These are phyloP conservation scores for Cyclargus thomasi DNA, from an alignment of 1,140 invertebrate species.

Conservation along the genomic window DNA sequence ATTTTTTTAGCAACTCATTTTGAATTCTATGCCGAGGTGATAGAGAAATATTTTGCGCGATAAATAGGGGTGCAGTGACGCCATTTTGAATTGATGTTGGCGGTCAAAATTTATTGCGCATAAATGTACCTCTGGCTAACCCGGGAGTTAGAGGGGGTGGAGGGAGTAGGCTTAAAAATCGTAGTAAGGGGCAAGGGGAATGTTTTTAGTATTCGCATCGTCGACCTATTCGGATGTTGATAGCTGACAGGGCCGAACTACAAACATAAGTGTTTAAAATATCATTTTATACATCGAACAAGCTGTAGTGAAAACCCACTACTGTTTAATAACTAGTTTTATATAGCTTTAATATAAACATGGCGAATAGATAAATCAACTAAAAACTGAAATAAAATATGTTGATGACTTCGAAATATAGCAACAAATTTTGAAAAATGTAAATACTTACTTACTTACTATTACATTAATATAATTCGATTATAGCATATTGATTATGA, in stretches of 20 bases:
- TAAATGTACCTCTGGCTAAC: constrained; percentile 74
- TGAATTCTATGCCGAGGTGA: constrained; percentile 28
- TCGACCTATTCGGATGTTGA: constrained; percentile 72
- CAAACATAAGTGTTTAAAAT: neutral
- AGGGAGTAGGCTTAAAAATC: constrained; percentile 71
- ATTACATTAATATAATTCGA: too few relatives aligned
- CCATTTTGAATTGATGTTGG: constrained; percentile 58
- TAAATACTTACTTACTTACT: too few relatives aligned
- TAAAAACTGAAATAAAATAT: too few relatives aligned
- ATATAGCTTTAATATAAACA: too few relatives aligned
- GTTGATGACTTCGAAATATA: too few relatives aligned
- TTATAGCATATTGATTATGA: too few relatives aligned
- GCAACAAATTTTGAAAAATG: too few relatives aligned
- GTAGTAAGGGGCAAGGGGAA: constrained; percentile 62
- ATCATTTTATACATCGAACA: neutral
- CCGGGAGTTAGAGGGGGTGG: constrained; percentile 66
- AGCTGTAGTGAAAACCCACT: too few relatives aligned
- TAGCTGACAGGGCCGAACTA: constrained; percentile 53
- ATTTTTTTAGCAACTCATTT: constrained; percentile 30
- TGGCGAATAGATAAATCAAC: too few relatives aligned
- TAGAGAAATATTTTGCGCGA: constrained; percentile 43
- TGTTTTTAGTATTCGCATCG: constrained; percentile 71
- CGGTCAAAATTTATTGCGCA: constrained; percentile 75
- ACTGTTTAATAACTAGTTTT: too few relatives aligned
- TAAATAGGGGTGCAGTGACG: constrained; percentile 37